Evolutionary conservation across 2,113 vertebrate species (phyloP).

Genomic region (Gallinago media): DNA sequence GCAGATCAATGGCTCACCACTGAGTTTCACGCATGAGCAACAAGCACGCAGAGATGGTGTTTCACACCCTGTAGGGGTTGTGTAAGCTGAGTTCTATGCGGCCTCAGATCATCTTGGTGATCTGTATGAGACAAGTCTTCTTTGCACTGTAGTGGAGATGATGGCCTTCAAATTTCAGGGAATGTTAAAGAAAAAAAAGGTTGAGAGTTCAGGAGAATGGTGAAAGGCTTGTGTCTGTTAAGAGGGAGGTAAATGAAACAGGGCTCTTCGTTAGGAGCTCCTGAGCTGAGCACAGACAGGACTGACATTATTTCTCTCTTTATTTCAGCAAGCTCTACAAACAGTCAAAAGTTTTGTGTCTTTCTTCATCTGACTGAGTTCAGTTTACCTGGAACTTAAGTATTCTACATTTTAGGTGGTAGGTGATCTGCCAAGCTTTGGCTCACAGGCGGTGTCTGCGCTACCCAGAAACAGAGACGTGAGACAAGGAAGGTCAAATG

Average conservation of each 20-base stretch:
- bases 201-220: background rate
- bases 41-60: rapidly evolving
- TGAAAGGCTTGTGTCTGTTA: background rate
- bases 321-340: background rate
- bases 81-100: background rate
- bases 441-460: background rate
- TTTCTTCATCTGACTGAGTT: background rate
- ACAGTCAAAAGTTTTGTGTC: background rate
- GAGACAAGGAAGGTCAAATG: background rate
- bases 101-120: background rate
- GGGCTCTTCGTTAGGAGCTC: background rate
- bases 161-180: background rate
- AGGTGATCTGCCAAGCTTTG: background rate
- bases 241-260: background rate
- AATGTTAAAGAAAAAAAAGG: background rate
- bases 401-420: background rate
- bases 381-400: background rate
- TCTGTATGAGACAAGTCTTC: background rate
- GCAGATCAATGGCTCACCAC: background rate
- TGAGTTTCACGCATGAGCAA: background rate
- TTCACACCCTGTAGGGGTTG: background rate
- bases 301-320: background rate
- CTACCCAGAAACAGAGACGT: background rate
- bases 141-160: background rate
- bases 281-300: background rate